Base-by-base conservation (phyloP, 2,113 vertebrate genomes). In the Onychostruthus taczanowskii region DNA sequence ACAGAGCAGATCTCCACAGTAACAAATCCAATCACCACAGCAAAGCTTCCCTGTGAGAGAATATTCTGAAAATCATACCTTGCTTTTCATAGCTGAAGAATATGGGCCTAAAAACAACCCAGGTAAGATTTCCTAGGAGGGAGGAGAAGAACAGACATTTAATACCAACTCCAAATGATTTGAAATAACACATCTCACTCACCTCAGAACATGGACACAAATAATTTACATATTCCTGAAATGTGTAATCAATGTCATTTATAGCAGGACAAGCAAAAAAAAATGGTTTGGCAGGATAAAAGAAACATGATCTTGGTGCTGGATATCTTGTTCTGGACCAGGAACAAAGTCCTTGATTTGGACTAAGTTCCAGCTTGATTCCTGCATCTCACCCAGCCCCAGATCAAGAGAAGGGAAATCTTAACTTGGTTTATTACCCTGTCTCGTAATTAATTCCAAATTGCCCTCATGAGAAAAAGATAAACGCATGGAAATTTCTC, bases 51-150 rank as follows among this genome's bases (percentile, higher is more conserved):
- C 70, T 64, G 43, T 0, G 56, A 77, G 85, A 96, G 14, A 33
- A 66, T 43, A 58, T 64, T 46, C 50, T 86, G 61, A 84, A 87
- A 69, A 89, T 70, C 96, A 41, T 98, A 99, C 99, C 99, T 99
- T 99, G 98, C 99, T 99, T 98, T 99, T 99, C 99, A 99, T 99
- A 94, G 99, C 99, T 96, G 99, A 98, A 96, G 99, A 99, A 96
- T 99, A 99, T 13, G 99, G 99, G 93, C 99, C 99, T 98, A 99
- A 98, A 98, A 99, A 99, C 86, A 99, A 98, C 94, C 99, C 99
- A 84, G 99, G 99, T 96, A 99, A 98, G 93, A 99, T 99, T 98
- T 99, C 99, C 99, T 99, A 94, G 31, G 84, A 64, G 39, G 73
- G 21, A 68, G n/a, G 10, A 91, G 67, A 90, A 94, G 74, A 84